phyloP scores from a whole-genome alignment of 2,113 vertebrate species.

The Indicator maculatus region DNA sequence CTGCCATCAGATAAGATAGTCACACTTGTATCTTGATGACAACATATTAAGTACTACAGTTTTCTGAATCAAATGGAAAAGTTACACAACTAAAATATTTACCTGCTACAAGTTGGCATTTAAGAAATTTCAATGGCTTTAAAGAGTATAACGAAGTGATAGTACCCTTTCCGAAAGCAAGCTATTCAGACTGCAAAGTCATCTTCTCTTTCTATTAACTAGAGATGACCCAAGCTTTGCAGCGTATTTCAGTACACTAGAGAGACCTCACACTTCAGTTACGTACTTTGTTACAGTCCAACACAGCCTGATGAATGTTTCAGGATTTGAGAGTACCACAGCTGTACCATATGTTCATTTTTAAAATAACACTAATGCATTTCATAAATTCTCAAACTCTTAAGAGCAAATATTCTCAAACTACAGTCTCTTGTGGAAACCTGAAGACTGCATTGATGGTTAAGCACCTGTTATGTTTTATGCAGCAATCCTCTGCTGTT shows the following conservation, averaged over 20 bases:
- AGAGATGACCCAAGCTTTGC: conserved; percentile 7
- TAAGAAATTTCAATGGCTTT: not conserved
- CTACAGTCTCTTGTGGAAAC: conserved; percentile 14
- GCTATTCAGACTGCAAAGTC: not conserved
- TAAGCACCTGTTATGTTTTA: conserved; percentile 10
- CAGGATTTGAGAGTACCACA: not conserved
- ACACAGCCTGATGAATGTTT: not conserved
- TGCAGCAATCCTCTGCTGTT: not conserved
- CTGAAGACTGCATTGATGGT: not conserved
- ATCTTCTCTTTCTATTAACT: conserved; percentile 30
- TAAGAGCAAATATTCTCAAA: not conserved
- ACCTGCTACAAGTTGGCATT: not conserved
- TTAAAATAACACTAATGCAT: not conserved
- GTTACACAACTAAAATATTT: not conserved
- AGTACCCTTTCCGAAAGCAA: not conserved
- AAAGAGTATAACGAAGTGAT: not conserved
- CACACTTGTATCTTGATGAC: not conserved
- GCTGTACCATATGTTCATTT: conserved; percentile 10
- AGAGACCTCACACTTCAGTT: conserved; percentile 1
- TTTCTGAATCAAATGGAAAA: not conserved
- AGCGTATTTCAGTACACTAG: not conserved
- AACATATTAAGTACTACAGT: not conserved
- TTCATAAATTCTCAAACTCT: not conserved
- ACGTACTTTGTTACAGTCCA: not conserved
- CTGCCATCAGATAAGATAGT: not conserved